phyloP scores from a whole-genome alignment of 2,113 vertebrate genomes.

The Ctenodactylus gundi region DNA sequence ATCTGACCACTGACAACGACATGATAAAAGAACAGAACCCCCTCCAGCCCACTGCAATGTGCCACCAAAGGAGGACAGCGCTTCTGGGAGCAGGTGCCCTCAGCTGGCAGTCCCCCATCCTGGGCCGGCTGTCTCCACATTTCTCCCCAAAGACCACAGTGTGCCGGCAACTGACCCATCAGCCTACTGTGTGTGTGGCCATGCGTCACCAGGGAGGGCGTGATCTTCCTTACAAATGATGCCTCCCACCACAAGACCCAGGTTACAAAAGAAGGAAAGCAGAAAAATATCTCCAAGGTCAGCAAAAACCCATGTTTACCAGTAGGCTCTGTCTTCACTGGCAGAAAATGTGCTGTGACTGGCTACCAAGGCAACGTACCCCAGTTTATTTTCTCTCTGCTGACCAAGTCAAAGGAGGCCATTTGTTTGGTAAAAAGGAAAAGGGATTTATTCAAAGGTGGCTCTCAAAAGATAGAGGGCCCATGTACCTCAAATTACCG shows the following conservation, averaged over 20 bases:
- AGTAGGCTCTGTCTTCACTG: no score
- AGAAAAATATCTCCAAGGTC: no score
- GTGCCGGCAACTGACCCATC: neutral
- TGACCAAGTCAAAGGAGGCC: no score
- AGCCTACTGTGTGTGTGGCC: neutral
- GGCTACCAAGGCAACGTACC: no score
- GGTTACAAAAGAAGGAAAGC: neutral
- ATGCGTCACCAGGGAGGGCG: neutral
- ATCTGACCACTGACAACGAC: neutral
- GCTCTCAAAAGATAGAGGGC: no score
- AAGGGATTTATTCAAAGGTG: no score
- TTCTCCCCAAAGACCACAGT: neutral
- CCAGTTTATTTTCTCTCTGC: no score
- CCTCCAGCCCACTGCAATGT: neutral
- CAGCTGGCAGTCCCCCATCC: neutral
- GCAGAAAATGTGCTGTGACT: no score
- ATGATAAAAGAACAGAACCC: rapidly evolving
- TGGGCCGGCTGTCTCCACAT: neutral
- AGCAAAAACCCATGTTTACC: no score
- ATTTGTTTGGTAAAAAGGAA: no score
- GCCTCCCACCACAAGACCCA: neutral
- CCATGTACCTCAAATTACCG: no score
- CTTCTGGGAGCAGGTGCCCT: neutral
- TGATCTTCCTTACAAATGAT: neutral
- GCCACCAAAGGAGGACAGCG: neutral